These are phyloP conservation scores for Tupaia chinensis DNA, from an alignment of 2,113 vertebrate genomes.

Conservation along the genomic window DNA sequence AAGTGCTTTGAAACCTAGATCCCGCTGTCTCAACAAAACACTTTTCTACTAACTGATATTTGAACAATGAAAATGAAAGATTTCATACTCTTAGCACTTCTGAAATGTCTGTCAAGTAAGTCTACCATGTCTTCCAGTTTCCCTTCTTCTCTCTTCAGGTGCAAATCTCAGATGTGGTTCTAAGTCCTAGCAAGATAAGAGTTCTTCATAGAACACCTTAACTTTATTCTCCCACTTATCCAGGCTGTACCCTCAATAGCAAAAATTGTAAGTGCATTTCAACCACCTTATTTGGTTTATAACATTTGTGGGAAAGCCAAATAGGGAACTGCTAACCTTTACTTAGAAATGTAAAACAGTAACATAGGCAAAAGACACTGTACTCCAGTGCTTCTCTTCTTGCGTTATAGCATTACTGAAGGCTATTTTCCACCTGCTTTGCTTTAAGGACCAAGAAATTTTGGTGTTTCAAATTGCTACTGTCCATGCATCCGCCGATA, in stretches of 20 bases:
- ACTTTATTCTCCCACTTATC: not conserved
- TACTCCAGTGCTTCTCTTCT: not conserved
- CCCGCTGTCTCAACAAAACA: not conserved
- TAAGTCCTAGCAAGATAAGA: not conserved
- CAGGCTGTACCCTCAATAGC: not conserved
- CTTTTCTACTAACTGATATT: not conserved
- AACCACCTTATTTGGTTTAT: not conserved
- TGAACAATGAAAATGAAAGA: constrained; percentile 2
- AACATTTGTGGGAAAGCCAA: constrained; percentile 1
- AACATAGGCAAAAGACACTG: not conserved
- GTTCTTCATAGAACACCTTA: not conserved
- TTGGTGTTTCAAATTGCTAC: not conserved
- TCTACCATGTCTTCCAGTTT: not conserved
- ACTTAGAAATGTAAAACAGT: constrained; percentile 22
- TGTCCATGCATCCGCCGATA: not conserved
- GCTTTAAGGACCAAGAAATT: constrained; percentile 17
- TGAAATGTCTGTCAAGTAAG: not conserved
- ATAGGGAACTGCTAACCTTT: not conserved
- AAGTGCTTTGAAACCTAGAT: not conserved
- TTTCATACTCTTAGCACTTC: not conserved
- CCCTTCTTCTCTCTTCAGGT: not conserved
- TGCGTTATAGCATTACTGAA: not conserved
- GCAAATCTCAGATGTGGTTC: not conserved
- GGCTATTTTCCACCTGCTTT: not conserved
- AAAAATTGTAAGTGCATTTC: constrained; percentile 42